Conservation (phyloP, 2,113 vertebrate species). For the Rhea pennata region DNA sequence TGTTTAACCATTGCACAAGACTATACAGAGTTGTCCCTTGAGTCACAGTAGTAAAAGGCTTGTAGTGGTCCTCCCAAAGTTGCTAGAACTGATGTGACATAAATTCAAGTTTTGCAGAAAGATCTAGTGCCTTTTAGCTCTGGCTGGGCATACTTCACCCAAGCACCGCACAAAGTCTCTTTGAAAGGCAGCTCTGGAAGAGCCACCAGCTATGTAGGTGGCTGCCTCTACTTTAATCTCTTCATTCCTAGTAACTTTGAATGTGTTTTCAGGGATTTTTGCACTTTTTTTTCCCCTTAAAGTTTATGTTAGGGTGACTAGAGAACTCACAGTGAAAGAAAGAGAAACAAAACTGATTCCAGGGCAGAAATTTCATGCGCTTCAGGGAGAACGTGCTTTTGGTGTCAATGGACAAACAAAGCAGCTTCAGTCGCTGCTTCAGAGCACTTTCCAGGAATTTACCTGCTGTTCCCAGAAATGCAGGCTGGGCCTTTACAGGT, state of each 20-base stretch:
- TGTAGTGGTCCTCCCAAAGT: background rate
- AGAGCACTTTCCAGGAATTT: background rate
- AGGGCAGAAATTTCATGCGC: background rate
- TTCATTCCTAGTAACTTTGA: background rate
- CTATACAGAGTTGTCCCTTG: background rate
- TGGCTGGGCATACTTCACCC: background rate
- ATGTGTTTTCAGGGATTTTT: background rate
- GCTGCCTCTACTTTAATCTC: background rate
- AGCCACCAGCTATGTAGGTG: background rate
- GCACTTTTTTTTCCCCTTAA: background rate
- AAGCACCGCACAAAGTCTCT: background rate
- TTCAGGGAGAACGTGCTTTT: background rate
- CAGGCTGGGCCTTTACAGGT: background rate
- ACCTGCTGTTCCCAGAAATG: background rate
- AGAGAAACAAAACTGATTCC: background rate
- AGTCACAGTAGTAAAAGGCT: background rate
- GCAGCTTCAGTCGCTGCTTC: background rate
- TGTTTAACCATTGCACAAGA: fast-evolving
- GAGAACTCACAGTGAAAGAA: background rate
- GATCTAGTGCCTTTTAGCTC: background rate
- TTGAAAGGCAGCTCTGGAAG: background rate
- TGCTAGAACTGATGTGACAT: background rate
- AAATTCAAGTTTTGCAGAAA: background rate
- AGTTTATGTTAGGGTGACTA: background rate
- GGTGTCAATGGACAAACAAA: background rate